Evolutionary conservation across 2,888 invertebrate species (phyloP), one percentile per base, ranked within the genome.

Genomic region (Xanthorhoe designata): DNA sequence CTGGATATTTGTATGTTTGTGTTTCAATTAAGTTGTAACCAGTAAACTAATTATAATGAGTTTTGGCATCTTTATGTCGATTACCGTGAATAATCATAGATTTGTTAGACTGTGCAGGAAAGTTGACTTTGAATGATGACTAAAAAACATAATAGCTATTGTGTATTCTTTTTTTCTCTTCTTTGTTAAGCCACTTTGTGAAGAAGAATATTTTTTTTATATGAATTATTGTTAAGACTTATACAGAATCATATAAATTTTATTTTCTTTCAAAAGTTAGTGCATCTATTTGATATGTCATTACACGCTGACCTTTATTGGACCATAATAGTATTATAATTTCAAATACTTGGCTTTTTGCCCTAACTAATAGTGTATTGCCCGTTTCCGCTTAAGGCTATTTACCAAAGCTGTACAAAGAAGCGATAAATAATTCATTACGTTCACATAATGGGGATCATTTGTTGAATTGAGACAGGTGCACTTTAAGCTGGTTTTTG

Each of bases 381-480:
- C 15, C 8, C 2, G 51, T 18, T 51, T 19, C 51, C 51, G 13
- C 51, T 51, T 56, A 55, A 7, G 47, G 49, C 49, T n/a, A 32
- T 55, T n/a, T 55, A 19, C 42, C 59, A 59, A 29, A 52, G 42
- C 17, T 45, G 19, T 38, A 45, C 52, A 29, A 45, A 52, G 42
- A 9, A 29, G 15, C 29, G 50, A 19, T 58, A 50, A 49, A 60
- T 52, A 29, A 60, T 60, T 52, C 60, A 60, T 60, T 10, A 9
- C 17, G 24, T 52, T 60, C 51, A 29, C 29, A 24, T 42, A 42
- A 60, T 24, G 15, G 24, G 18, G 35, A 9, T 35, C 18, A 35
- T 38, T 47, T 58, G 32, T 50, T 58, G n/a, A 58, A 35, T 35
- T 50, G 18, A 18, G 50, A 58, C 58, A 58, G 58, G 58, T 59